Evolutionary conservation across 2,113 vertebrate genomes (phyloP).

Genomic region (Podiceps cristatus): DNA sequence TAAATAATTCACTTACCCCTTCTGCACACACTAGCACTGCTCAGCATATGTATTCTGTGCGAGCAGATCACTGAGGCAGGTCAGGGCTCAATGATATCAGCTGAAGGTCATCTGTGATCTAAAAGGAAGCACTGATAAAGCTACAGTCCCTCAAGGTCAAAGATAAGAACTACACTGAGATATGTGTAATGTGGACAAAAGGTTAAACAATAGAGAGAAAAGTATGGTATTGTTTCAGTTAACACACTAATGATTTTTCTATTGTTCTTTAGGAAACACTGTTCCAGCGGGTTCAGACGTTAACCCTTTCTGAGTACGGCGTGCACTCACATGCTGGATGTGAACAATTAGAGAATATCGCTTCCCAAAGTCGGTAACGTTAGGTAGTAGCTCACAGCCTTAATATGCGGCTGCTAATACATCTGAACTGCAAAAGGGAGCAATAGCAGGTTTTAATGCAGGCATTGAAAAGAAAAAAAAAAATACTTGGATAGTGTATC

Average conservation of each 20-base stretch:
- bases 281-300: conserved; percentile 30
- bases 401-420: neutral
- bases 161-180: conserved; percentile 89
- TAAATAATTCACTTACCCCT: conserved; percentile 99
- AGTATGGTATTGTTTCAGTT: conserved; percentile 85
- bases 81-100: conserved; percentile 95
- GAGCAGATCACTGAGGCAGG: conserved; percentile 93
- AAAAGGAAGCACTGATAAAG: conserved; percentile 86
- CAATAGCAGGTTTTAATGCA: neutral
- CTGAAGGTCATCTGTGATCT: conserved; percentile 95
- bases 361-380: conserved; percentile 52
- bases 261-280: conserved; percentile 86
- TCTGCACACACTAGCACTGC: conserved; percentile 90
- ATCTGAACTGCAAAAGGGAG: neutral
- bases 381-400: neutral
- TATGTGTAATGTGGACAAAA: conserved; percentile 86
- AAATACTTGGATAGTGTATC: neutral
- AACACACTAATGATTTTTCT: conserved; percentile 77
- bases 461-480: neutral
- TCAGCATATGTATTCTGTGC: conserved; percentile 95
- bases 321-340: neutral
- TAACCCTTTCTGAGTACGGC: conserved; percentile 6
- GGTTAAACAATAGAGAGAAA: conserved; percentile 88
- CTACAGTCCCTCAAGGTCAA: conserved; percentile 92
- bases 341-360: conserved; percentile 48